Percentiles rank a stretch among this genome's conserved stretches.
These are phyloP conservation scores for Fringilla coelebs DNA, from an alignment of 2,797 vertebrate species.

Conservation along the genomic window DNA sequence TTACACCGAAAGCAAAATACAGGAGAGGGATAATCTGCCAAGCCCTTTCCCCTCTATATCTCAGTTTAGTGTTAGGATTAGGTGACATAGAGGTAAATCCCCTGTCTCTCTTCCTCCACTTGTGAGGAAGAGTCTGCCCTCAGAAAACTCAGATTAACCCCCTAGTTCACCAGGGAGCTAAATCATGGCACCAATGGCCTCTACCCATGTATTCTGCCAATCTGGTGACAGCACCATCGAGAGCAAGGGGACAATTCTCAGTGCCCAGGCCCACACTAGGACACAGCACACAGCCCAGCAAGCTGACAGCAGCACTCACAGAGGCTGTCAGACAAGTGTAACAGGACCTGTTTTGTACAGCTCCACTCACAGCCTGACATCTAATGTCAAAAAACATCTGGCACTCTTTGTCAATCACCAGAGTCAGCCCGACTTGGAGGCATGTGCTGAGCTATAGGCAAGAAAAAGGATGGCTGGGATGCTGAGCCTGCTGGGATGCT, in stretches of 20 bases:
- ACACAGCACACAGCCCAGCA: background rate
- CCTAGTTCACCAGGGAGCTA: background rate
- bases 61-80: background rate
- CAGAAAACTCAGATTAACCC: background rate
- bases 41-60: background rate
- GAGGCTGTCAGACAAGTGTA: background rate
- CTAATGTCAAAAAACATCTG: background rate
- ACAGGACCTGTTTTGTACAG: background rate
- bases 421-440: background rate
- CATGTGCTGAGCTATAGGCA: background rate
- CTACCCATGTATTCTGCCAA: background rate
- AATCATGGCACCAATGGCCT: background rate
- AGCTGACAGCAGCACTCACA: background rate
- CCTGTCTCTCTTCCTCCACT: background rate
- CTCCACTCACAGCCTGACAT: background rate
- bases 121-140: background rate
- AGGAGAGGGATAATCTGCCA: fast-evolving
- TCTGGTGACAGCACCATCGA: background rate
- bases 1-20: background rate
- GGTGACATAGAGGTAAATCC: background rate
- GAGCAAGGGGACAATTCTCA: background rate
- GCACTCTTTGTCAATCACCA: background rate
- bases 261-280: background rate
- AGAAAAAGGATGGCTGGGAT: background rate
- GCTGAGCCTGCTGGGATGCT: background rate